Conservation (phyloP, 2,797 vertebrate genomes). For the Lacerta agilis region DNA sequence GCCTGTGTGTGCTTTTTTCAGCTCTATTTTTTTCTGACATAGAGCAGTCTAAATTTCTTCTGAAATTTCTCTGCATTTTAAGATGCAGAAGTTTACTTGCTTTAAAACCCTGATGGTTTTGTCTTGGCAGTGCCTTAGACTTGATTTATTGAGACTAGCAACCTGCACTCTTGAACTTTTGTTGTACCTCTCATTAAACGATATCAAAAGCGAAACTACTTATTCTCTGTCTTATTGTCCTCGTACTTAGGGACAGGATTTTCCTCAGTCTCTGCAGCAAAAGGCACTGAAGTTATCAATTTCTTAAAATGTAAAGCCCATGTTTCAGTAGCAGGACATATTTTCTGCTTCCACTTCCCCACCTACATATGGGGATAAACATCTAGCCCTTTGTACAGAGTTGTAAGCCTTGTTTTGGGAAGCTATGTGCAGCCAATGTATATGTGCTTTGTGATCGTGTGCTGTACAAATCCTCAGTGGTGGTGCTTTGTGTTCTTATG, state of each 20-base stretch:
- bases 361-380: not conserved
- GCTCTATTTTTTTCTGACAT: not conserved
- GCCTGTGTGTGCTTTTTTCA: not conserved
- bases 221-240: no score
- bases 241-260: not conserved
- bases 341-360: not conserved
- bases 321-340: not conserved
- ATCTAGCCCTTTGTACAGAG: no score
- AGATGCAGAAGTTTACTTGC: no score
- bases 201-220: not conserved
- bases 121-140: not conserved
- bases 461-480: not conserved
- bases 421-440: not conserved
- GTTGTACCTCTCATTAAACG: not conserved
- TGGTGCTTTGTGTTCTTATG: no score
- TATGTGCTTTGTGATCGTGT: no score
- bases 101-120: not conserved
- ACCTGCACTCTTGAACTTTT: not conserved
- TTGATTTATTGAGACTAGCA: not conserved
- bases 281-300: not conserved
- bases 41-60: not conserved
- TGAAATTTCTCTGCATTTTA: no score
- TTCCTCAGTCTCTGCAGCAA: not conserved
- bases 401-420: not conserved
- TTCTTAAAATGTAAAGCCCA: not conserved